Conservation (phyloP, 2,797 vertebrate genomes). For the Spondyliosoma cantharus region DNA sequence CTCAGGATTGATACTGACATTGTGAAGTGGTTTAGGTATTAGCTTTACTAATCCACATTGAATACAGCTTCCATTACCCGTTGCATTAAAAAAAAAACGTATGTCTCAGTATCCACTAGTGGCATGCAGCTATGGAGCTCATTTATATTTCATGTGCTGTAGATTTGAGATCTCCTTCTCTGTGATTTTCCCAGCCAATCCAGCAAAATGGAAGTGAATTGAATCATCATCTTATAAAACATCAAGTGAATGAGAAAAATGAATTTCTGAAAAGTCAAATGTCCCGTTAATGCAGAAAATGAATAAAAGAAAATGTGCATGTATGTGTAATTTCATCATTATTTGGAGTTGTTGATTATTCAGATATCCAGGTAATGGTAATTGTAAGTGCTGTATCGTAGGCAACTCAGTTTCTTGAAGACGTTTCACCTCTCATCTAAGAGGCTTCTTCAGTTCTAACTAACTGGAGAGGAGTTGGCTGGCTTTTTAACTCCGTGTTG, state of each 20-base stretch:
- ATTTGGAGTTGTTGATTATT: background rate
- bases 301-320: too few relatives aligned
- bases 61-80: background rate
- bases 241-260: too few relatives aligned
- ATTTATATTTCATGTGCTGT: background rate
- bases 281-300: background rate
- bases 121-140: background rate
- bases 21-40: background rate
- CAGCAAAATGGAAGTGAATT: background rate
- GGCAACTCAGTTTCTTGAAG: too few relatives aligned
- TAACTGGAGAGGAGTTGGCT: too few relatives aligned
- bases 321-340: background rate
- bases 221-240: background rate
- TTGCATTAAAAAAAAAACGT: background rate
- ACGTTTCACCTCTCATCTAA: too few relatives aligned
- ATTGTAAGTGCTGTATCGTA: too few relatives aligned
- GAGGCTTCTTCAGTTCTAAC: too few relatives aligned
- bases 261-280: background rate
- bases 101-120: background rate
- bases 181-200: background rate
- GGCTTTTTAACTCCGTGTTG: too few relatives aligned
- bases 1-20: background rate
- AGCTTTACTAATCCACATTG: background rate
- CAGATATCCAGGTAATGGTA: too few relatives aligned
- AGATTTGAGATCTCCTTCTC: background rate